Conservation (phyloP, 2,888 invertebrate species). For the Icerya purchasi region DNA sequence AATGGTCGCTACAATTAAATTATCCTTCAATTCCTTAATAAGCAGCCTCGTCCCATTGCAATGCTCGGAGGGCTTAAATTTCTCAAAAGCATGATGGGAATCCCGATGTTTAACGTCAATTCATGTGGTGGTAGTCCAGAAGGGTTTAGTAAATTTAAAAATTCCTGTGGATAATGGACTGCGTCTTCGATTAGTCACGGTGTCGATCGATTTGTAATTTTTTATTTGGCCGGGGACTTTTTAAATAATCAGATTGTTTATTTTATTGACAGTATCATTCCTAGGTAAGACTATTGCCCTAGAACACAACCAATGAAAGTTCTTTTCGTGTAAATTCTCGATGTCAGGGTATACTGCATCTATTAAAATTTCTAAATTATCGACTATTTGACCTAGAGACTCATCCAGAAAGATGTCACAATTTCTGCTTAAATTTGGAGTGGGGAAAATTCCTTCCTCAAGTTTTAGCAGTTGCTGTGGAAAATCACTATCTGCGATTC, state of each 20-base stretch:
- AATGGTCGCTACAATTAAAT: constrained; percentile 6
- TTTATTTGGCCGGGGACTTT: not conserved
- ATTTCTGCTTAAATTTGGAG: too few species aligned
- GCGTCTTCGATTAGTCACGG: not conserved
- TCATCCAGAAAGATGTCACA: too few species aligned
- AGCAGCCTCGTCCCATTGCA: constrained; percentile 2
- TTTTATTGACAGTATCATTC: not conserved
- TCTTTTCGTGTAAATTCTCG: not conserved
- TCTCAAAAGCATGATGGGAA: constrained; percentile 2
- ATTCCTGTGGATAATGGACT: not conserved
- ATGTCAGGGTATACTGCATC: too few species aligned
- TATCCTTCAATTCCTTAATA: constrained; percentile 2
- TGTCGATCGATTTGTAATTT: not conserved
- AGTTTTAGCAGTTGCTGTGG: not conserved
- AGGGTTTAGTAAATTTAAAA: not conserved
- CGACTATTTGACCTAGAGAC: not conserved
- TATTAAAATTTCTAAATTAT: constrained; percentile 1
- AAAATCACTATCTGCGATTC: not conserved
- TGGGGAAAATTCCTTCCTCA: not conserved
- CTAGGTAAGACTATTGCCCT: not conserved
- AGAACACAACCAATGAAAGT: not conserved
- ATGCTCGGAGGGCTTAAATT: constrained; percentile 1
- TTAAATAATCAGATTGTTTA: constrained; percentile 1
- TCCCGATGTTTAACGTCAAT: not conserved
- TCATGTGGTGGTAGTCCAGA: constrained; percentile 1